phyloP scores from a whole-genome alignment of 2,113 vertebrate species.

The Aythya baeri region DNA sequence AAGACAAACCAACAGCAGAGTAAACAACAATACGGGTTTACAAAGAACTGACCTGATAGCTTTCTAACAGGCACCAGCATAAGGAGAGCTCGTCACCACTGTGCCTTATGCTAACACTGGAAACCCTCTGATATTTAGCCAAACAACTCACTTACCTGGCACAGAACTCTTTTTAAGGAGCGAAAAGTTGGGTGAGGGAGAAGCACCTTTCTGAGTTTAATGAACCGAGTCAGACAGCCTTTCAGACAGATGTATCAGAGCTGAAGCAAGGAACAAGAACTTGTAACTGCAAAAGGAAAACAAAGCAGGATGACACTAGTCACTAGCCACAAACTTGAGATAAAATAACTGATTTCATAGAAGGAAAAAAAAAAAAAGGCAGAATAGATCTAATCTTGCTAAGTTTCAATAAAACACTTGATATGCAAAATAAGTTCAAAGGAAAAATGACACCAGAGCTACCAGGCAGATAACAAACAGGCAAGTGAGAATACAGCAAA shows the following conservation, averaged over 20 bases:
- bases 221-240: neutral
- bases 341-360: neutral
- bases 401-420: neutral
- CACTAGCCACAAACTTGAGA: neutral
- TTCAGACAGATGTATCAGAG: neutral
- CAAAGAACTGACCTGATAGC: neutral
- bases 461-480: neutral
- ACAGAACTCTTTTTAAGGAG: neutral
- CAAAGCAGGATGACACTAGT: neutral
- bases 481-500: neutral
- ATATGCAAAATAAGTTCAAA: slow-evolving; percentile 3
- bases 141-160: neutral
- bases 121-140: neutral
- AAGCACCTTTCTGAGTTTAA: neutral
- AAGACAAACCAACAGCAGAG: neutral
- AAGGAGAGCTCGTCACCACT: neutral
- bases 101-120: neutral
- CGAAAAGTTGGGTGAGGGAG: rapidly evolving
- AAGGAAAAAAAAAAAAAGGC: rapidly evolving
- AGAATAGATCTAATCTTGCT: neutral
- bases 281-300: neutral
- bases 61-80: neutral
- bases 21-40: neutral
- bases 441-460: neutral
- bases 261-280: neutral